Conservation (phyloP, 1,140 invertebrate species). For the Yoshiicerus persimilis region DNA sequence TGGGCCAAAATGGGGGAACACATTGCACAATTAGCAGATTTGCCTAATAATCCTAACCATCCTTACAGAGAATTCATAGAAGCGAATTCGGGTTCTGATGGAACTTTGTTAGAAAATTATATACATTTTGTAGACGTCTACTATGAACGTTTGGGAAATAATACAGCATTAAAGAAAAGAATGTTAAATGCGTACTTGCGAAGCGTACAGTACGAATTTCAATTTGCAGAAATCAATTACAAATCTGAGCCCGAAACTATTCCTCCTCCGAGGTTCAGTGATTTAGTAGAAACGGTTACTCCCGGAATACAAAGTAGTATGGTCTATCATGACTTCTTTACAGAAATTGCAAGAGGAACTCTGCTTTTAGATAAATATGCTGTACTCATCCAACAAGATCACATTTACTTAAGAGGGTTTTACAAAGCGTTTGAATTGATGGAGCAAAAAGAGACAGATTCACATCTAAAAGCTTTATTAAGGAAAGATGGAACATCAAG, state of each 20-base stretch:
- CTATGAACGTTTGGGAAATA: not conserved
- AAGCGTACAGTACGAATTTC: not conserved
- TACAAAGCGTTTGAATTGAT: not conserved
- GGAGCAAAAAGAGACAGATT: not conserved
- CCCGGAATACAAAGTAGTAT: not conserved
- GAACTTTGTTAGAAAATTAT: not conserved
- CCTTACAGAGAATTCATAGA: not conserved
- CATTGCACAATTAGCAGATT: not conserved
- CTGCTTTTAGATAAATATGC: not conserved
- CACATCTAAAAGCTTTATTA: not conserved
- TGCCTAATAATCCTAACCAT: not conserved
- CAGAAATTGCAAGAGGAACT: not conserved
- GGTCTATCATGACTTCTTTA: not conserved
- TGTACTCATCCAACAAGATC: constrained; percentile 26
- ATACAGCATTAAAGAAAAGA: not conserved
- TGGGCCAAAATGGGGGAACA: constrained; percentile 1
- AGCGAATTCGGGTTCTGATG: not conserved
- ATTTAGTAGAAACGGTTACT: not conserved
- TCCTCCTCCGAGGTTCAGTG: not conserved
- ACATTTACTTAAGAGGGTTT: constrained; percentile 23
- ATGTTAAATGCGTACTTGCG: constrained; percentile 1
- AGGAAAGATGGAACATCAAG: not conserved
- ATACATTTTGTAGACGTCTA: constrained; percentile 6
- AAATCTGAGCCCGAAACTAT: not conserved
- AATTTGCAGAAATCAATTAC: not conserved